Evolutionary conservation across 2,888 invertebrate species (phyloP), one percentile per base, ranked within the genome.

Genomic region (Hypselothyrea guttata): DNA sequence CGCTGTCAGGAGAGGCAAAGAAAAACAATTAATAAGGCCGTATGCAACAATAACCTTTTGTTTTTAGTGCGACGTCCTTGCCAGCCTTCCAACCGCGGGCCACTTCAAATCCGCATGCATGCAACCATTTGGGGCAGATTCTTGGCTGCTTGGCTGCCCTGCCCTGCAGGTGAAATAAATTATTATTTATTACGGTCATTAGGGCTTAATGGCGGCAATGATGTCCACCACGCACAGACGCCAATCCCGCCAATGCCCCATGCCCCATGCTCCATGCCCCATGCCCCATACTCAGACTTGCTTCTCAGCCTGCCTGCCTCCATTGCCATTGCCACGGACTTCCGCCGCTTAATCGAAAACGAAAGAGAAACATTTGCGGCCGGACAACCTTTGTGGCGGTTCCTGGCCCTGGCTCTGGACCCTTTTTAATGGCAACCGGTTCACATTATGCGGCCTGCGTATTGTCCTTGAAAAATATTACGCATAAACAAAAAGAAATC

Each of bases 151-250:
- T 15, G 28, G 1, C 44, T 53, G 46, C 27, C 37, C 38, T 56
- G 69, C 66, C 81, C 79, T 79, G 84, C 82, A 82, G 82, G 82
- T 82, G 77, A 82, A 82, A 82, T 82, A 82, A 86, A 82, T 86
- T 82, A 82, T 82, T 82, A 82, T 82, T 82, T 85, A 82, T 82
- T 81, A 84, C 77, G 84, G 82, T 82, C 82, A 82, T 82, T 82
- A 82, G 86, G 70, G 68, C 82, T 79, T 86, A 82, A 82, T 82
- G 84, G 86, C 57, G 82, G 86, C 82, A 81, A 84, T 81, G 86
- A 81, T 85, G 86, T 81, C 84, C 86, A 82, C 81, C 81, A 71
- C 76, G 65, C 76, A 74, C 64, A 59, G 68, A 47, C 56, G 41
- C 11, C 31, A 33, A 34, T 38, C 47, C 41, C 16, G 47, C 34